Conservation (phyloP, 2,113 vertebrate species). For the Mungos mungo region DNA sequence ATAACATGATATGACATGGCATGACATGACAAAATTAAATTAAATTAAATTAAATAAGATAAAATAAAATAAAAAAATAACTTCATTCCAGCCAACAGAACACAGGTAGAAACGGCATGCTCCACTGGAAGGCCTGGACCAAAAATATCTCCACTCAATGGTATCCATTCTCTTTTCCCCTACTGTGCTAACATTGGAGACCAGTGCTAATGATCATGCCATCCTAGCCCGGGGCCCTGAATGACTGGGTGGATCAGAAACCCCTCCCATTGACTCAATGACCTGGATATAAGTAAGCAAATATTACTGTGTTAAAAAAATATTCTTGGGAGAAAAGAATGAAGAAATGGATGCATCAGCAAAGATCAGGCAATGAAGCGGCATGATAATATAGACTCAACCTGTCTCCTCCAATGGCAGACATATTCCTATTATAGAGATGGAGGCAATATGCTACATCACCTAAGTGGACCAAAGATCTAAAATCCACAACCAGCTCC, state of each 20-base stretch:
- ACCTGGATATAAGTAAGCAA: background rate
- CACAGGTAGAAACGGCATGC: background rate
- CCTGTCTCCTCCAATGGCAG: background rate
- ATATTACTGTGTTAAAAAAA: background rate
- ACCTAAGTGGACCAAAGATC: background rate
- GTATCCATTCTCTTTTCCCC: background rate
- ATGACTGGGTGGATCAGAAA: background rate
- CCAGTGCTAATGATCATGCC: background rate
- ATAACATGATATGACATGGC: too few relatives aligned
- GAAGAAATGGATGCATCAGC: background rate
- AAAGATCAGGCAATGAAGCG: background rate
- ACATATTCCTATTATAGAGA: background rate
- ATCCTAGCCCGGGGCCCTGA: background rate
- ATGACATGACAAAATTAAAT: background rate
- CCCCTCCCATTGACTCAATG: background rate
- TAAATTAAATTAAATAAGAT: background rate
- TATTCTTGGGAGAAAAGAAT: background rate
- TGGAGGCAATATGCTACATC: background rate
- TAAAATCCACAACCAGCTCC: background rate
- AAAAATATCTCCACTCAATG: background rate
- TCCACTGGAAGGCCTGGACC: background rate
- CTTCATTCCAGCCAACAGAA: background rate
- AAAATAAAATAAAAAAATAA: background rate
- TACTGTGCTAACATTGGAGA: background rate
- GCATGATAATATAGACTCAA: background rate